Conservation (phyloP, 2,888 invertebrate species). For the Chaetoderma sp. region DNA sequence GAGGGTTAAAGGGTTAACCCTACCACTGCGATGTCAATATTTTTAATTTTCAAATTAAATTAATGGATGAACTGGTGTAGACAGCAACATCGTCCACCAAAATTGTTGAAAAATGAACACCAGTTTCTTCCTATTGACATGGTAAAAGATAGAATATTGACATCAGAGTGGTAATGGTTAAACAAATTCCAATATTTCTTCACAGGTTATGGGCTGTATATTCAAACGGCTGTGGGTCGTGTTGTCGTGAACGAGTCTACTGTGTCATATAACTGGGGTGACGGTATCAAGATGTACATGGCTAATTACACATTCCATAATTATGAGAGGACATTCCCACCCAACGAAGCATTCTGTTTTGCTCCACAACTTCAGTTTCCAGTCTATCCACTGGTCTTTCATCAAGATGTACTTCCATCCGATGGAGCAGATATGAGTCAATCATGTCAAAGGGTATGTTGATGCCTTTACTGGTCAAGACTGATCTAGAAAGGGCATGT, state of each 20-base stretch:
- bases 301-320: conserved; percentile 54
- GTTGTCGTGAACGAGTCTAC: conserved; percentile 60
- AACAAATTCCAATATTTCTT: not conserved
- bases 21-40: too few relatives aligned
- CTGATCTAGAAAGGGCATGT: too few relatives aligned
- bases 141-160: too few relatives aligned
- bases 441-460: conserved; percentile 33
- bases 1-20: too few relatives aligned
- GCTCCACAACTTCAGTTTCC: conserved; percentile 32
- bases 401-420: conserved; percentile 45
- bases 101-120: too few relatives aligned
- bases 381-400: conserved; percentile 45
- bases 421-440: conserved; percentile 34
- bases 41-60: too few relatives aligned
- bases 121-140: too few relatives aligned
- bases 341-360: conserved; percentile 51
- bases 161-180: too few relatives aligned
- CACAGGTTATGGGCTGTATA: conserved; percentile 65
- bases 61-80: too few relatives aligned
- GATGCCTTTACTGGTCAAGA: too few relatives aligned
- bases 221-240: conserved; percentile 62
- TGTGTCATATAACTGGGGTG: conserved; percentile 64
- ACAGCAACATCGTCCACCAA: too few relatives aligned
- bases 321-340: conserved; percentile 51
- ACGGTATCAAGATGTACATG: conserved; percentile 65